Percentiles rank a stretch among this genome's conserved stretches.
Evolutionary conservation across 2,113 vertebrate genomes (phyloP).

Genomic region (Aptenodytes forsteri): DNA sequence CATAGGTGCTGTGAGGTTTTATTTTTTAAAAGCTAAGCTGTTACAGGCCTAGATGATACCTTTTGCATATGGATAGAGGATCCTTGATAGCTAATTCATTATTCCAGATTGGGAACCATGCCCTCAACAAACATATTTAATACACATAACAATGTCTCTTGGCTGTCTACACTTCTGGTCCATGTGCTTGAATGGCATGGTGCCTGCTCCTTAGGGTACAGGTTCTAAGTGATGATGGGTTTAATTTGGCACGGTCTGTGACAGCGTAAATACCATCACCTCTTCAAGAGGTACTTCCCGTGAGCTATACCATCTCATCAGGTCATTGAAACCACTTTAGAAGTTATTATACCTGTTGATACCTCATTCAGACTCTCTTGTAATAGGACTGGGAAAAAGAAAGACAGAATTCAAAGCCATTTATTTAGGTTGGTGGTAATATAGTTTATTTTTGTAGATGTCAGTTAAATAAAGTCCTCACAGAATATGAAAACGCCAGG

Average conservation of each 20-base stretch:
- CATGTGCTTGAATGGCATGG: constrained; percentile 38
- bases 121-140: background rate
- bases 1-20: background rate
- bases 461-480: background rate
- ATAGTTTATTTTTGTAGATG: background rate
- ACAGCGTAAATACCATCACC: background rate
- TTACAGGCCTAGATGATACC: background rate
- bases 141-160: background rate
- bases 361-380: background rate
- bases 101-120: background rate
- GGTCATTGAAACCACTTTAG: constrained; percentile 24
- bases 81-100: background rate
- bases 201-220: background rate
- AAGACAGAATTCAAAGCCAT: background rate
- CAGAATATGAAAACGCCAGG: background rate
- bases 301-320: background rate
- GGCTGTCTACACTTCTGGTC: background rate
- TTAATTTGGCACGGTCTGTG: constrained; percentile 35
- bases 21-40: background rate
- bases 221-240: background rate
- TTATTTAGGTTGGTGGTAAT: background rate
- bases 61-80: background rate
- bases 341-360: background rate
- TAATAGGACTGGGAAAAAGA: background rate
- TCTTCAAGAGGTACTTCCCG: background rate